Conservation (phyloP, 2,888 invertebrate genomes). For the Biston stratarius region DNA sequence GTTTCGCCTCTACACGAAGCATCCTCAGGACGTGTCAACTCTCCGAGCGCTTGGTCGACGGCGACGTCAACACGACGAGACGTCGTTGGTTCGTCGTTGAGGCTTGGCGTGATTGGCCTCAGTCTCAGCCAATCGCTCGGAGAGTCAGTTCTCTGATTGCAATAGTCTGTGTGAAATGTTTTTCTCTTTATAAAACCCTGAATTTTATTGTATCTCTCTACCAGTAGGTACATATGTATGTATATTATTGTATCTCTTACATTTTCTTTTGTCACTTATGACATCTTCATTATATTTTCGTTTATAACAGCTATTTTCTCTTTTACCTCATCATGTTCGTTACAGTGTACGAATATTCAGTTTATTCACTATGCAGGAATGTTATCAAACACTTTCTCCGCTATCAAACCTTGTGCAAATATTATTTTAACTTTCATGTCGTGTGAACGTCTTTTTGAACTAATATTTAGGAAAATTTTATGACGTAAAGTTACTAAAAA, state of each 20-base stretch:
- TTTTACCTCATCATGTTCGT: slow-evolving; percentile 7
- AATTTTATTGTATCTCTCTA: background rate
- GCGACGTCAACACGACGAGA: no score
- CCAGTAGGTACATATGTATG: no score
- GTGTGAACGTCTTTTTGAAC: background rate
- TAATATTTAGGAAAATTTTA: slow-evolving; percentile 1
- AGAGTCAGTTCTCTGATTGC: no score
- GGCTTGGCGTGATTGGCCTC: no score
- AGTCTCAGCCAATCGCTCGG: no score
- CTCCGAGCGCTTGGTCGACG: no score
- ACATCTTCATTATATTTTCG: background rate
- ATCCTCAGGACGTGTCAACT: no score
- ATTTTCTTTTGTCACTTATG: no score
- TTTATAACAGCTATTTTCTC: slow-evolving; percentile 8
- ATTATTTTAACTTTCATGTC: slow-evolving; percentile 17
- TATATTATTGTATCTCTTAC: no score
- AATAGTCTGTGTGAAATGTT: no score
- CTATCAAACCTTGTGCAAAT: slow-evolving; percentile 17
- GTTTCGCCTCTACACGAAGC: no score
- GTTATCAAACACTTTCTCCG: slow-evolving; percentile 20
- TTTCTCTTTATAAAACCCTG: background rate
- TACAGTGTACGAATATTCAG: slow-evolving; percentile 5
- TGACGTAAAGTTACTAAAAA: background rate
- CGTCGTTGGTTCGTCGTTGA: no score
- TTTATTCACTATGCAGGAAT: slow-evolving; percentile 15